These are phyloP conservation scores for Sarcoramphus papa DNA, from an alignment of 2,797 vertebrate species.

Conservation along the genomic window DNA sequence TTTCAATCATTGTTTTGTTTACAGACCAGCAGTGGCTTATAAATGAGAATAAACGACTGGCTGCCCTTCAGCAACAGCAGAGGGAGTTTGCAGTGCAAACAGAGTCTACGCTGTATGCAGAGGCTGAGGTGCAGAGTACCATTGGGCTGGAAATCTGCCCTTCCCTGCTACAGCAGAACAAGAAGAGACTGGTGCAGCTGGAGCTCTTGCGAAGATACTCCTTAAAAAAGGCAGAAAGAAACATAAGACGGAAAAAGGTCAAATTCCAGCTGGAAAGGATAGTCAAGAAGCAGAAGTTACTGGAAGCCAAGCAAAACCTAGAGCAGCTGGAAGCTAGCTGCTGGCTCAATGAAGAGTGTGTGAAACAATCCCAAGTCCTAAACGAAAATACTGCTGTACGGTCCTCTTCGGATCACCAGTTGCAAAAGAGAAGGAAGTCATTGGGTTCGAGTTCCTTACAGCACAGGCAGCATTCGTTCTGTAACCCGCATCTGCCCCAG, in stretches of 20 bases:
- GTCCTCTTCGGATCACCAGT: background rate
- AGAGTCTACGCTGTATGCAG: conserved; percentile 61
- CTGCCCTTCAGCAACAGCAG: conserved; percentile 66
- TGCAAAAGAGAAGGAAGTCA: background rate
- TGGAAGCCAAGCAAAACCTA: conserved; percentile 86
- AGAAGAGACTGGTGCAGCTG: conserved; percentile 81
- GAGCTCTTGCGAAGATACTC: conserved; percentile 81
- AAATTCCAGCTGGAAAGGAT: conserved; percentile 86
- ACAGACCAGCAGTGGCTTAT: conserved; percentile 88
- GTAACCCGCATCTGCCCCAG: background rate
- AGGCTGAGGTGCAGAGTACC: conserved; percentile 42
- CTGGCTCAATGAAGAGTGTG: conserved; percentile 61
- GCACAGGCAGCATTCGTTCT: background rate
- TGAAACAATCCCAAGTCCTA: background rate
- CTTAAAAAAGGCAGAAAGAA: conserved; percentile 78
- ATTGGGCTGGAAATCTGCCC: conserved; percentile 32
- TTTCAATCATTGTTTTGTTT: conserved; percentile 39
- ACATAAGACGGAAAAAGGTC: conserved; percentile 78
- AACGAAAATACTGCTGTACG: background rate
- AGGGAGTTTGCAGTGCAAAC: conserved; percentile 84
- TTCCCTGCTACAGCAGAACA: conserved; percentile 68
- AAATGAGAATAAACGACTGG: conserved; percentile 78
- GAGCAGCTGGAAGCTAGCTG: conserved; percentile 80
- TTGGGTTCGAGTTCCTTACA: conserved; percentile 22
- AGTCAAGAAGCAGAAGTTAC: conserved; percentile 83